Base-by-base conservation (phyloP, 2,888 invertebrate species). In the Muschampia plurimacula region DNA sequence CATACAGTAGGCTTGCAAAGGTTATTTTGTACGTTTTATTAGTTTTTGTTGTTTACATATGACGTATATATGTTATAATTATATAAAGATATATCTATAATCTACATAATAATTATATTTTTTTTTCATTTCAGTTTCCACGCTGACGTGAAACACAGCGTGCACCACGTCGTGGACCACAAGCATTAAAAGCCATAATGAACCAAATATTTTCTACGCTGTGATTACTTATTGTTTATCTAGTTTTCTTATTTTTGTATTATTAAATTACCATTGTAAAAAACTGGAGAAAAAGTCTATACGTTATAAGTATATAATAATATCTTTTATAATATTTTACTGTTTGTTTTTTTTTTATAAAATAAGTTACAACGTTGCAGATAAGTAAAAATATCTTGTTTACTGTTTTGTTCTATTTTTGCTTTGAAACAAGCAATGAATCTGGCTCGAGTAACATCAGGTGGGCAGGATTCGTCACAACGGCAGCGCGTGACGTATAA, bases 121-220 rank as follows among this genome's bases (percentile, higher is more conserved):
- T n/a, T 62, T 52, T 70, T 70, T 74, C 22, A 77, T 77, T 73
- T 39, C 73, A 84, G 85, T 69, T 84, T 85, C 78, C 84, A 84
- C 62, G 85, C 85, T 46, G 82, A 84, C 62, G 84, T 84, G 60
- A 85, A 85, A 57, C 82, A 84, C 74, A 77, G 80, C 75, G 81
- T 79, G 44, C 82, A 85, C 71, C 84, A 85, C 73, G 78, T 82
- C 59, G 76, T 80, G 2, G 49, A 74, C 57, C 59, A 68, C 4
- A 69, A 72, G 46, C 60, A 74, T 8, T 67, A 60, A 49, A 49
- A 67, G 67, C 60, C 65, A 73, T 68, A 57, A 46, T 66, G 36
- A 59, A 64, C 66, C 71, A 71, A 71, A 66, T 59, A 71, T 9
- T 57, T 49, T 55, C 7, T 57, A 64, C 1, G 55, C 71, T 71